Base-by-base conservation (phyloP, 2,797 vertebrate genomes). In the Okamejei kenojei region DNA sequence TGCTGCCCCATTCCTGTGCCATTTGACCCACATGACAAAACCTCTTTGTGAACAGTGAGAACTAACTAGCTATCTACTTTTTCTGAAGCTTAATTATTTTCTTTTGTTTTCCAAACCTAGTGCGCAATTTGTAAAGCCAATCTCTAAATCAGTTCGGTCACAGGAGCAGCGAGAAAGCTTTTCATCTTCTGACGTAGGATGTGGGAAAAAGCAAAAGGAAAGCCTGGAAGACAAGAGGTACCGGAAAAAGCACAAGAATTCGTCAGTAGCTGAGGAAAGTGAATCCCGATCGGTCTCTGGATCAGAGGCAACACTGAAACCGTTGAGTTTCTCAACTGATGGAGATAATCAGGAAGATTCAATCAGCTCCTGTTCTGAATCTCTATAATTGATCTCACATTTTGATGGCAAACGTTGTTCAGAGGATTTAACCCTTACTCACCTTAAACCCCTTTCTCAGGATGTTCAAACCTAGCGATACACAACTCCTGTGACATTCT, bases 101-200 rank as follows among this genome's bases (percentile, higher is more conserved):
- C n/a, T 38, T 76, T 92, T 94, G 54, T 26, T 94, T 93, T 95
- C 74, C 94, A 96, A 94, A 65, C 93, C 88, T 17, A 94, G 94
- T 23, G 11, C 93, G 78, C 93, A 95, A 6, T 80, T 93, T 76
- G 92, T 86, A 80, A 94, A 95, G 61, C 58, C 92, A 9, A 93
- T 88, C 82, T 29, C 82, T 11, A 81, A 2, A 21, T 92, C n/a
- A 32, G 5, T n/a, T 45, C 77, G 21, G 61, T 84, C 93, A 35
- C 78, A 93, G 17, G 35, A 58, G 74, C 79, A 35, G 61, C 78
- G 76, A 93, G 81, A 54, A 88, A 65, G 29, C 61, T 32, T 21
- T 10, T 65, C 78, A 90, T 93, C 92, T 38, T 76, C n/a, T 9
- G 88, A 81, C 6, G 73, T 86, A 38, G 93, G 45, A 38, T 5